Evolutionary conservation across 1,140 invertebrate species (phyloP), one percentile per base, ranked within the genome.

Genomic region (Aplysia californica): DNA sequence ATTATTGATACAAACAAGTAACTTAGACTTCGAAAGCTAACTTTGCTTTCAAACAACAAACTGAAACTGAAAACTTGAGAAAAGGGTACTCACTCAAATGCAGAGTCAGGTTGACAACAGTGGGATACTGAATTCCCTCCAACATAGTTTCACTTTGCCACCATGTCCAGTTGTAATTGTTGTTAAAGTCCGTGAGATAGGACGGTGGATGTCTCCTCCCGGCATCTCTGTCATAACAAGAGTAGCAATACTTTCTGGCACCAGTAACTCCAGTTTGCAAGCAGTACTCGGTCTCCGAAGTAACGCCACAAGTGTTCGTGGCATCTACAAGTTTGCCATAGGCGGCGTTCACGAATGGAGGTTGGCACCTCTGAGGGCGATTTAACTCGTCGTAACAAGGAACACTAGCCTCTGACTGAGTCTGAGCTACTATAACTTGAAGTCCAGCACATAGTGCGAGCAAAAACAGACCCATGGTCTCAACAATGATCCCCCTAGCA

Each of bases 141-240:
- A 93, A 93, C 96, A 99, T 98, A 0, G 98, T 99, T 84, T 98
- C 96, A 2, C 96, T 98, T 86, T 99, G 97, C 98, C 98, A 99
- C 96, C 97, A 99, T 0, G 98, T 98, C 78, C 94, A 93, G 86
- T 97, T 95, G 77, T 94, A 93, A 77, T 95, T 93, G 79, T 95
- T 93, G 80, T 97, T 95, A 83, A 96, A 92, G 89, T 99, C 98
- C 0, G 97, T 98, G 65, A 99, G 91, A 87, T 92, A 97, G n/a
- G 91, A 88, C 0, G 95, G 92, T 3, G 94, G 93, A 90, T 97
- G 95, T 1, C 76, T 77, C 0, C 92, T 92, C 23, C 86, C 86
- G 75, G 84, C 91, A 83, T 90, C 88, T 83, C 94, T 94, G 35
- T 82, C 76, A 77, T 87, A 82, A 80, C 87, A 89, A 90, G 89